Evolutionary conservation across 2,113 vertebrate genomes (phyloP).

Genomic region (Artemisiospiza belli): DNA sequence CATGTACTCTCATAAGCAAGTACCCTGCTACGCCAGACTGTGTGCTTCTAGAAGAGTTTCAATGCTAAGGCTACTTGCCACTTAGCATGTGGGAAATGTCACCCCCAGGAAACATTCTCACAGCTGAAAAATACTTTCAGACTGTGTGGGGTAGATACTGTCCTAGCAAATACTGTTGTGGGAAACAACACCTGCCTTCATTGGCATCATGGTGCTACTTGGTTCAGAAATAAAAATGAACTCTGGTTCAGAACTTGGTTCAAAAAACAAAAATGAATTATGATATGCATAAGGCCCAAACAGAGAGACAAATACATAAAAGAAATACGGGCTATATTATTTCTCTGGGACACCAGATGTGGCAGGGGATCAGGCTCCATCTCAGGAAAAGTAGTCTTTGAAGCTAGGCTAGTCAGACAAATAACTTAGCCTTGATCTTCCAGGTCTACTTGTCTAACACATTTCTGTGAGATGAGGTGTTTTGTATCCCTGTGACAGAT

Average conservation of each 20-base stretch:
- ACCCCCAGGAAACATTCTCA: background rate
- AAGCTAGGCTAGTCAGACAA: background rate
- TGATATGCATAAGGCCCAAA: background rate
- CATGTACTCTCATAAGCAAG: background rate
- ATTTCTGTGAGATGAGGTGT: background rate
- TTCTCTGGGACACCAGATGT: slow-evolving; percentile 34
- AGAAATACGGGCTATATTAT: slow-evolving; percentile 3
- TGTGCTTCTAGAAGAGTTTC: background rate
- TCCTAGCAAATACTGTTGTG: background rate
- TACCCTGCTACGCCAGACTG: background rate
- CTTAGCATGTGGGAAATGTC: background rate
- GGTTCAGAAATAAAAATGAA: background rate
- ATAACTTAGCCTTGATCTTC: background rate
- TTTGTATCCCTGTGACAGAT: background rate
- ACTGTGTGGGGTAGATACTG: background rate
- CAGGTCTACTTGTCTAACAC: background rate
- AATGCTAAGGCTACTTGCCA: background rate
- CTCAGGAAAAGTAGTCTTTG: background rate
- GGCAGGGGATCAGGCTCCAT: background rate
- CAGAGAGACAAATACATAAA: slow-evolving; percentile 6
- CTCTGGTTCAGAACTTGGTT: background rate
- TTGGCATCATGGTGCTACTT: background rate
- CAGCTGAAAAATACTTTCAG: background rate
- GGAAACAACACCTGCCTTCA: background rate
- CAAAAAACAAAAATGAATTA: background rate